Conservation (phyloP, 2,888 invertebrate genomes). For the Lasioglossum calceatum region DNA sequence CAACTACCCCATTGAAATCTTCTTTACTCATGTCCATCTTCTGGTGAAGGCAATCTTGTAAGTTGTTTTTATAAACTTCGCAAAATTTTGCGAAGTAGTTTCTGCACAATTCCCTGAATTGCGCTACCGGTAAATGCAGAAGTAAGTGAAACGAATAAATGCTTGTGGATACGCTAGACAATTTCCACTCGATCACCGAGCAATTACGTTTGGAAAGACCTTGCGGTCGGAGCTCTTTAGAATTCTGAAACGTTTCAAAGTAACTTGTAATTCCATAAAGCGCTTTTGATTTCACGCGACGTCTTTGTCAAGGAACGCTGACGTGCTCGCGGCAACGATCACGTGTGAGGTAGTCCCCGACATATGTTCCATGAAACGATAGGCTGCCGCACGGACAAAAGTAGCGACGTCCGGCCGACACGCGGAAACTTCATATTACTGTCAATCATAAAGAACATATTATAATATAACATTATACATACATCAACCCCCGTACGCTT, state of each 20-base stretch:
- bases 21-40: too few relatives aligned
- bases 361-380: slow-evolving; percentile 56
- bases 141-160: background rate
- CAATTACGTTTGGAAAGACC: background rate
- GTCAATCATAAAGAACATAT: slow-evolving; percentile 40
- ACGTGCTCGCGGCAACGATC: background rate
- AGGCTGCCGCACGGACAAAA: slow-evolving; percentile 42
- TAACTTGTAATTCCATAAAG: background rate
- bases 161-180: background rate
- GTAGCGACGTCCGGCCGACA: slow-evolving; percentile 35
- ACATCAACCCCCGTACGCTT: background rate
- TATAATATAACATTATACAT: background rate
- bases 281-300: background rate
- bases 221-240: background rate
- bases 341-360: slow-evolving; percentile 25
- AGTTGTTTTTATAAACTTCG: too few relatives aligned
- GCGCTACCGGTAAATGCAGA: too few relatives aligned
- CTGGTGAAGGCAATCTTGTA: too few relatives aligned
- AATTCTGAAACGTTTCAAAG: background rate
- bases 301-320: background rate
- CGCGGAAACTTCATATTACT: slow-evolving; percentile 42
- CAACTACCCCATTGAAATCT: too few relatives aligned
- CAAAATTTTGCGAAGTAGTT: background rate
- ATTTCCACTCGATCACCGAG: background rate
- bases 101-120: background rate